Evolutionary conservation across 2,888 invertebrate species (phyloP).

Genomic region (Lasioglossum leucozonium): DNA sequence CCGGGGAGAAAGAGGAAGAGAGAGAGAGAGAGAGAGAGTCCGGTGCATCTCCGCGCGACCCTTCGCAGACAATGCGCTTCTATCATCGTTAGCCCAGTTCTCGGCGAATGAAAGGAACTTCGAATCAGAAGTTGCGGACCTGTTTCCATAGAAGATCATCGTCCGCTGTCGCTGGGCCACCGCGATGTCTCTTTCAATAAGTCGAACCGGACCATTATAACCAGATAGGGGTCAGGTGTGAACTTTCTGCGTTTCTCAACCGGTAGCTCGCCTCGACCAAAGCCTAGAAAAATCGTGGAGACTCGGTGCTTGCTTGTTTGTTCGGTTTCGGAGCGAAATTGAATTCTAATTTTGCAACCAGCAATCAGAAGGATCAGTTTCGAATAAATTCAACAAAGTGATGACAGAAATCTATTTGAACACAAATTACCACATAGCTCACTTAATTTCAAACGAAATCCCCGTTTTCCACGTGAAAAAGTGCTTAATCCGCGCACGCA

Average conservation of each 20-base stretch:
- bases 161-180: neutral
- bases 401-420: neutral
- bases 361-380: neutral
- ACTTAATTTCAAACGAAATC: neutral
- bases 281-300: neutral
- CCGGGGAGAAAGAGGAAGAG: neutral
- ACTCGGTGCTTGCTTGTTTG: neutral
- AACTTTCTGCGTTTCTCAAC: neutral
- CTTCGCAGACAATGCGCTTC: conserved; percentile 37
- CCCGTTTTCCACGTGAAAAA: neutral
- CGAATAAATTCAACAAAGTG: neutral
- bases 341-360: neutral
- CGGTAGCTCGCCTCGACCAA: neutral
- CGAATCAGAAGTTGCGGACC: neutral
- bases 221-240: neutral
- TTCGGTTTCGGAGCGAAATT: neutral
- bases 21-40: neutral
- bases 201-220: neutral
- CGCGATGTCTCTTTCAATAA: neutral
- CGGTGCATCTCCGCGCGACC: conserved; percentile 21
- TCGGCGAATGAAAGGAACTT: conserved; percentile 31
- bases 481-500: neutral
- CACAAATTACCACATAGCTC: neutral
- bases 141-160: conserved; percentile 10
- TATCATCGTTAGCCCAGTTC: conserved; percentile 43